Percentiles rank a stretch among this genome's conserved stretches.
phyloP scores from a whole-genome alignment of 35 echinoderm and acorn worm genomes.

The Apostichopus californicus region DNA sequence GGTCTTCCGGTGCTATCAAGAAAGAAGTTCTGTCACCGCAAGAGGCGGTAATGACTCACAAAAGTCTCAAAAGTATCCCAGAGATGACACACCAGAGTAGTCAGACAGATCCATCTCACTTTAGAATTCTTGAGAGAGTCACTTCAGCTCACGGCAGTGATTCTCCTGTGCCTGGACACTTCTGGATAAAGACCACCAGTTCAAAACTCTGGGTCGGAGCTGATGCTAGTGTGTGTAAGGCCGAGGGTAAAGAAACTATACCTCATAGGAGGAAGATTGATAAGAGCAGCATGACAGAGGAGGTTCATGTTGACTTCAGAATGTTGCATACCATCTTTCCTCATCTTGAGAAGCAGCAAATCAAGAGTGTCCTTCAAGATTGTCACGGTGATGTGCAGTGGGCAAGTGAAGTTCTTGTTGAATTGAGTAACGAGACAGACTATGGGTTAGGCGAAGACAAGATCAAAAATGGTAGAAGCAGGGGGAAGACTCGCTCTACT shows the following conservation, averaged over 20 bases:
- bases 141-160: neutral
- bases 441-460: neutral
- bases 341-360: constrained; percentile 1
- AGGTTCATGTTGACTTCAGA: neutral
- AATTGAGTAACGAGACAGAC: neutral
- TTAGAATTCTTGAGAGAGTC: constrained; percentile 8
- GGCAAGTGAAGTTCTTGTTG: constrained; percentile 74
- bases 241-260: constrained; percentile 11
- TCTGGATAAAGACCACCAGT: neutral
- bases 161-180: neutral
- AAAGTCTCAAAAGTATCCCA: neutral
- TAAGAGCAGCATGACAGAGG: constrained; percentile 85
- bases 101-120: constrained; percentile 44
- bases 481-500: neutral
- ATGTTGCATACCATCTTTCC: constrained; percentile 66
- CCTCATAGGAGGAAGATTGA: constrained; percentile 63
- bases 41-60: neutral
- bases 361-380: constrained; percentile 52
- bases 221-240: neutral
- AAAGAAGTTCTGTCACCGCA: constrained; percentile 16
- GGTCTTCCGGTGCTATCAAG: constrained; percentile 32
- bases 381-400: constrained; percentile 72
- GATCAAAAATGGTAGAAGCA: neutral
- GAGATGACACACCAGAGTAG: constrained; percentile 18
- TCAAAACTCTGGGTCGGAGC: neutral